These are phyloP conservation scores for Drosophila sordidula DNA, from an alignment of 2,888 invertebrate genomes.

Conservation along the genomic window DNA sequence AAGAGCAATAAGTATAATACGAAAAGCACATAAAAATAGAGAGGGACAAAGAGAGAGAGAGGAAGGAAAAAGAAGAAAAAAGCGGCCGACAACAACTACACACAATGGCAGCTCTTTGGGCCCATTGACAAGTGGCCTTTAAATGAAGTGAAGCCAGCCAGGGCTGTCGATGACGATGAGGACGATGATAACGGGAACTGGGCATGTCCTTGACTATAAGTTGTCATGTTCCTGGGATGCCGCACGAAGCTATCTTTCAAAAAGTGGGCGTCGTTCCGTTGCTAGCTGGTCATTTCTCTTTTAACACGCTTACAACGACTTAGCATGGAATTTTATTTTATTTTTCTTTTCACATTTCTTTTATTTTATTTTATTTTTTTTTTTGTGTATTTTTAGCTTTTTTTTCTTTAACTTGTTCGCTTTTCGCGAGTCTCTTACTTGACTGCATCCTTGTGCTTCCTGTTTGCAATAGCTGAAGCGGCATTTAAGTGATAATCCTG, in stretches of 20 bases:
- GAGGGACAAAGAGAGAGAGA: conserved; percentile 14
- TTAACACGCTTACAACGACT: conserved; percentile 68
- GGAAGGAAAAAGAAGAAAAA: not conserved
- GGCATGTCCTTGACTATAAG: conserved; percentile 69
- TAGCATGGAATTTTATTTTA: conserved; percentile 47
- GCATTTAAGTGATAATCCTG: conserved; percentile 76
- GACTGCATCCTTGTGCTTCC: conserved; percentile 43
- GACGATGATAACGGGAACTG: conserved; percentile 21
- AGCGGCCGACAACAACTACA: conserved; percentile 28
- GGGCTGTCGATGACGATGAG: conserved; percentile 22
- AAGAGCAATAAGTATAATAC: conserved; percentile 36
- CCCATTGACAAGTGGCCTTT: conserved; percentile 74
- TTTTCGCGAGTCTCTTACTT: conserved; percentile 53
- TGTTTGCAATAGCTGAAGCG: conserved; percentile 24
- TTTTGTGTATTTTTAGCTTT: conserved; percentile 4
- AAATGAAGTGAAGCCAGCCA: conserved; percentile 65
- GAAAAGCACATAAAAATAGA: conserved; percentile 34
- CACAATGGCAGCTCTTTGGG: conserved; percentile 43
- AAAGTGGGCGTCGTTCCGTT: conserved; percentile 16
- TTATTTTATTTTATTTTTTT: conserved; percentile 18
- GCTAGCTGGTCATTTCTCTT: conserved; percentile 47
- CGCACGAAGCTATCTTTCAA: conserved; percentile 16
- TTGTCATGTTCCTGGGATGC: conserved; percentile 44
- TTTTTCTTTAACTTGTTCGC: conserved; percentile 40
- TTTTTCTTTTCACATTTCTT: conserved; percentile 29